Evolutionary conservation across 1,140 invertebrate genomes (phyloP), one percentile per base, ranked within the genome.

Genomic region (Apocrypta bakeri): DNA sequence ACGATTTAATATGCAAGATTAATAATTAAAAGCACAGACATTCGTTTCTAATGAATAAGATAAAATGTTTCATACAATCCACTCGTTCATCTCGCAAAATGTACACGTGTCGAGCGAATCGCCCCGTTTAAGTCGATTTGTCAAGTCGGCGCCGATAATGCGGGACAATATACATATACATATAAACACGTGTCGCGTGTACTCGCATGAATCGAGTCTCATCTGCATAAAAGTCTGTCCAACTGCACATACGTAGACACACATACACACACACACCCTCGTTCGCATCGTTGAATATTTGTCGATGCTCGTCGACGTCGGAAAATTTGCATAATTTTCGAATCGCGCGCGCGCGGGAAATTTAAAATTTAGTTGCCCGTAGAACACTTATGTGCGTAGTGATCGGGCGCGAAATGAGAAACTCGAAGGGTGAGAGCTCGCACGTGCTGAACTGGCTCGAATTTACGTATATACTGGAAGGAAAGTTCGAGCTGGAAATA

Each of bases 291-390:
- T 27, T 84, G 89, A 88, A 89, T 89, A 88, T 86, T 89, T 89
- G 76, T 85, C 79, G 85, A 90, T 86, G 86, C 85, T 83, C 72
- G 64, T 68, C 78, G 66, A 66, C 84, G 84, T 83, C 85, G 77
- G 85, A 83, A 85, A 84, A 90, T 90, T 90, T 90, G 87, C 89
- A 90, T 90, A 90, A 90, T 90, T 90, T 89, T 86, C 86, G 83
- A 90, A 90, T 90, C 4, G 17, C 25, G 21, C 27, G 68, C 27
- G 42, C 27, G 63, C n/a, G 33, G 14, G 17, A 74, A 81, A 81
- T 81, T 81, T 81, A 31, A 68, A 81, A 81, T 81, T 75, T 69
- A 68, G 12, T 56, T 37, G 73, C n/a, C 27, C 9, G 24, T 25
- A 48, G 29, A 21, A 31, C 31, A 21, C 31, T 11, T 29, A 71